A percentile compares a stretch with the other conserved stretches of the same genome.
Evolutionary conservation across 1,140 invertebrate genomes (phyloP).

Genomic region (Dreissena rostriformis): DNA sequence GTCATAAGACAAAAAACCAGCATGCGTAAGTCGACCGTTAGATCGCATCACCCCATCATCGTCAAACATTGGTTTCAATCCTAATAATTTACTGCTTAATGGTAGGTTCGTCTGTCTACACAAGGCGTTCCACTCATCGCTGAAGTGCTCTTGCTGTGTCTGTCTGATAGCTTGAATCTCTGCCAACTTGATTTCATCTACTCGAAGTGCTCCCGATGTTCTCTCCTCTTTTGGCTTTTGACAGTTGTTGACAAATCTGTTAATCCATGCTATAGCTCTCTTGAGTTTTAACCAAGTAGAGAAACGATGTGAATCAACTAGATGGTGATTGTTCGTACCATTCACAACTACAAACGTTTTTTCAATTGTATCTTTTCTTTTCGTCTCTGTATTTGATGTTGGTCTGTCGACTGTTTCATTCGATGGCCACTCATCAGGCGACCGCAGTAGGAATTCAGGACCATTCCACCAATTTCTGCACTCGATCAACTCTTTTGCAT

Average conservation of each 20-base stretch:
- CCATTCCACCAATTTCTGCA: constrained; percentile 16
- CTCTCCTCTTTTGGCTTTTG: not conserved
- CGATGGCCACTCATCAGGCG: not conserved
- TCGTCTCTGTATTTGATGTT: constrained; percentile 2
- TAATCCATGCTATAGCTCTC: constrained; percentile 16
- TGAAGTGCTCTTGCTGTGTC: no score
- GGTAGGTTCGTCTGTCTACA: constrained; percentile 5
- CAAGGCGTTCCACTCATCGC: not conserved
- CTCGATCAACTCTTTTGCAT: not conserved
- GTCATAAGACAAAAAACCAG: constrained; percentile 11
- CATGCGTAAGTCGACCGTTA: constrained; percentile 14
- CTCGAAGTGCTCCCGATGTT: not conserved
- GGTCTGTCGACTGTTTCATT: not conserved
- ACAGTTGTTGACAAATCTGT: constrained; percentile 11
- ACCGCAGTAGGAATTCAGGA: not conserved
- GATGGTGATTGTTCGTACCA: not conserved
- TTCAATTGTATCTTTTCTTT: constrained; percentile 22
- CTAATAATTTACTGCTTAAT: constrained; percentile 1
- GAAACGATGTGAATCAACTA: not conserved
- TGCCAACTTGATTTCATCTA: constrained; percentile 10
- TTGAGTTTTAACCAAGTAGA: constrained; percentile 6
- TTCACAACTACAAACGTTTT: not conserved
- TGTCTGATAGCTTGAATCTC: not conserved
- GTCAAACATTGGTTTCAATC: constrained; percentile 20
- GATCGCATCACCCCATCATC: constrained; percentile 9